phyloP scores from a whole-genome alignment of 2,797 vertebrate genomes.

The Sphenodon punctatus region DNA sequence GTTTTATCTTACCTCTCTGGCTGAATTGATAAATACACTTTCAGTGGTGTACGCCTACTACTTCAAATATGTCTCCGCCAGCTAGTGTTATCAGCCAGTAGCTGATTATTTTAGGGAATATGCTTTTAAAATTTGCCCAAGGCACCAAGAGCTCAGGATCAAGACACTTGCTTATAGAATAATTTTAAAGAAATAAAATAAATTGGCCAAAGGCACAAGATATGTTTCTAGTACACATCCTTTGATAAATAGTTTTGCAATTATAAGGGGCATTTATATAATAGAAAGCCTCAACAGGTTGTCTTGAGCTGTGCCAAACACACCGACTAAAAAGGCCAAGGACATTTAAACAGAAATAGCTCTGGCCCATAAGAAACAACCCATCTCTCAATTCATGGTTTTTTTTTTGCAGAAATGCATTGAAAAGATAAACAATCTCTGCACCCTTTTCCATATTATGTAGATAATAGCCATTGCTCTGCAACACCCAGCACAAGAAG shows the following conservation, averaged over 20 bases:
- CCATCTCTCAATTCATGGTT: not conserved
- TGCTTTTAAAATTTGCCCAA: not conserved
- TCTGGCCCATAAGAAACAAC: not conserved
- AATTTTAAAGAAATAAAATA: not conserved
- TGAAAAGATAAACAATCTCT: not conserved
- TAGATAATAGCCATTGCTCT: not conserved
- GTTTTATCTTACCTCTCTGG: not conserved
- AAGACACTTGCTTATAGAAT: not conserved
- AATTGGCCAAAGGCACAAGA: not conserved
- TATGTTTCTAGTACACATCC: too few relatives aligned
- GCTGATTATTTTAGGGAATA: not conserved
- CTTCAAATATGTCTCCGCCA: not conserved
- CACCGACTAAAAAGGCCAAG: not conserved
- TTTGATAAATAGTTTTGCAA: not conserved
- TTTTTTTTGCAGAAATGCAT: not conserved
- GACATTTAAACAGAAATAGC: accelerated
- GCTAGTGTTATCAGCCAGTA: not conserved
- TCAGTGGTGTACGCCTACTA: too few relatives aligned
- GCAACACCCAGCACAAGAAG: not conserved
- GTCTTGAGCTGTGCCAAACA: not conserved
- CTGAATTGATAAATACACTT: too few relatives aligned
- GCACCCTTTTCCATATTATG: not conserved
- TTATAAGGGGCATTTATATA: not conserved
- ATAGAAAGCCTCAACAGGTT: not conserved
- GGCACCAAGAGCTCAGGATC: not conserved